A percentile compares a stretch with the other conserved stretches of the same genome.
Conservation (phyloP, 2,113 vertebrate species). For the Kryptolebias marmoratus region DNA sequence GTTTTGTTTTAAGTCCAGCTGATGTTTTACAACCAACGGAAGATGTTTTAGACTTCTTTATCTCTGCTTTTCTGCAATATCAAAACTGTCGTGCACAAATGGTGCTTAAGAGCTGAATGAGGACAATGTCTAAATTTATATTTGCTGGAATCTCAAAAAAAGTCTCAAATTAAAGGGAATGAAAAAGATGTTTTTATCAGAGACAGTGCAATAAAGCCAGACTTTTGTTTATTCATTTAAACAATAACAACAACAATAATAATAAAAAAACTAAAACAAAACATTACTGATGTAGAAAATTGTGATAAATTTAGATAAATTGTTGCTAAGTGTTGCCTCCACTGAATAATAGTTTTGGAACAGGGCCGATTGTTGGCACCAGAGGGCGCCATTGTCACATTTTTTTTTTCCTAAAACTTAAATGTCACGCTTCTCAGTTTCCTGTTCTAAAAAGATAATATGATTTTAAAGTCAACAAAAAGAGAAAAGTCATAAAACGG, state of each 20-base stretch:
- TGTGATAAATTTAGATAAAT: not conserved
- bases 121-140: constrained; percentile 4
- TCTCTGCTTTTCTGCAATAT: too few species aligned
- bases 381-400: constrained; percentile 56
- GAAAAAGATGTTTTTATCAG: too few species aligned
- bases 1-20: too few species aligned
- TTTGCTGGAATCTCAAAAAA: not conserved
- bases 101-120: constrained; percentile 2
- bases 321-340: not conserved
- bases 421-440: not conserved
- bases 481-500: not conserved
- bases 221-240: too few species aligned
- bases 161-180: constrained; percentile 22
- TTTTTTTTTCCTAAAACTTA: not conserved
- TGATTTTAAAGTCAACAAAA: not conserved
- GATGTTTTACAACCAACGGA: too few species aligned
- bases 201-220: too few species aligned
- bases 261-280: not conserved
- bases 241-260: too few species aligned
- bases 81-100: too few species aligned
- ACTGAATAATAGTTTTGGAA: too few species aligned
- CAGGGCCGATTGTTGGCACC: not conserved
- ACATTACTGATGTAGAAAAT: not conserved
- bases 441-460: not conserved
- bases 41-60: too few species aligned